Evolutionary conservation across 2,888 invertebrate species (phyloP).

Genomic region (Coelopa pilipes): DNA sequence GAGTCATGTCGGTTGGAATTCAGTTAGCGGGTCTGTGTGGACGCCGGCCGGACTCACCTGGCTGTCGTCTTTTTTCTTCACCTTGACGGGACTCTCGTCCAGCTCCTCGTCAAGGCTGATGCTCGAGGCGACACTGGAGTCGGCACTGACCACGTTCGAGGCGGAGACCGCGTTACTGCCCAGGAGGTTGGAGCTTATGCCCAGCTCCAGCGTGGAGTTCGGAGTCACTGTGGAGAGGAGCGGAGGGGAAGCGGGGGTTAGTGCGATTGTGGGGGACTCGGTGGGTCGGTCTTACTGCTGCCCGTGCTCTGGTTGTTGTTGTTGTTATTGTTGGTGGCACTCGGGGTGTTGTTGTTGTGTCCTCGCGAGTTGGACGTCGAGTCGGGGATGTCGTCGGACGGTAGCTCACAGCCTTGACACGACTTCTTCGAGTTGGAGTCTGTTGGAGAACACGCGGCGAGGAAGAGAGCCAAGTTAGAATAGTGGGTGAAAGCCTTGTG

Average conservation of each 20-base stretch:
- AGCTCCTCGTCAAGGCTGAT: slow-evolving; percentile 67
- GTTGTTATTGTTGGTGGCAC: slow-evolving; percentile 81
- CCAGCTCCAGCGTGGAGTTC: slow-evolving; percentile 66
- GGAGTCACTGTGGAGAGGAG: slow-evolving; percentile 59
- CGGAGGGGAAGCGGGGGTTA: no score
- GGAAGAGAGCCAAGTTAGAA: no score
- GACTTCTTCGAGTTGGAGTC: slow-evolving; percentile 74
- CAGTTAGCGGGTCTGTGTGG: no score
- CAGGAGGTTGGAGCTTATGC: slow-evolving; percentile 72
- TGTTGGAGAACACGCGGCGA: slow-evolving; percentile 42
- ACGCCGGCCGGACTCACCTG: slow-evolving; percentile 54
- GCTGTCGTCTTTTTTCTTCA: slow-evolving; percentile 66
- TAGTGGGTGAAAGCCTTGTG: no score
- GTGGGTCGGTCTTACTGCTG: slow-evolving; percentile 58
- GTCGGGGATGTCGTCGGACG: slow-evolving; percentile 78
- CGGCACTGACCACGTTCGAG: slow-evolving; percentile 69
- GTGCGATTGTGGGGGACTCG: neutral
- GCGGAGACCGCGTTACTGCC: slow-evolving; percentile 76
- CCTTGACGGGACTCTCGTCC: slow-evolving; percentile 64
- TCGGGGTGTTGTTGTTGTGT: slow-evolving; percentile 84
- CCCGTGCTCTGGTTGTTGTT: slow-evolving; percentile 74
- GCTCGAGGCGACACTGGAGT: slow-evolving; percentile 68
- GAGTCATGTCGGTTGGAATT: neutral
- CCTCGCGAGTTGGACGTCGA: slow-evolving; percentile 74
- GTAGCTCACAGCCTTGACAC: slow-evolving; percentile 83